Base-by-base conservation (phyloP, 2,113 vertebrate species). In the Gadus macrocephalus region DNA sequence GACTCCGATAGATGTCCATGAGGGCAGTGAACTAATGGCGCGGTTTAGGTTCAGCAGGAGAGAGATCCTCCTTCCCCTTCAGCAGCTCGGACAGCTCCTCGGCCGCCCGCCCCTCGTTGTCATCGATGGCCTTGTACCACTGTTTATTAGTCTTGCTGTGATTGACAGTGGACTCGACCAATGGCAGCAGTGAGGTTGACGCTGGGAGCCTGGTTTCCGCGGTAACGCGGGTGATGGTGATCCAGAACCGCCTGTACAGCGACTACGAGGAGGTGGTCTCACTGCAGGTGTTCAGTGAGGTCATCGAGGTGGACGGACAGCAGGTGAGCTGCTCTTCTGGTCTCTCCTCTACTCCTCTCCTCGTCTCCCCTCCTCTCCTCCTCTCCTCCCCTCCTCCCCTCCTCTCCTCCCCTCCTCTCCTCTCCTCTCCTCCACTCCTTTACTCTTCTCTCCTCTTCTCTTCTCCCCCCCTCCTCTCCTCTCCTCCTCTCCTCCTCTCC, bases 1-100 rank as follows among this genome's bases (percentile, higher is more conserved):
- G 25, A 1, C 20, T 20, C 20, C 20, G 20, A 20, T 20, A 20
- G 20, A 20, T 20, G n/a, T n/a, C n/a, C n/a, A n/a, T n/a, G 20
- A 20, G 20, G 25, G 0, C 25, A 25, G 25, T 25, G 25, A 3
- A 3, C 25, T 25, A 3, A 25, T 25, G 25, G 25, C 2, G 25
- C 25, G 25, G 25, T 25, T 25, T 25, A 25, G 25, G 25, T 25
- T 25, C 22, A 25, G 22, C 22, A 25, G 22, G 2, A 25, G 1
- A 25, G 22, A 25, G 22, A 25, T 25, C 96, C 69, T 98, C 97
- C 79, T 98, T 98, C 75, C 98, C 96, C 75, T 94, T 95, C 53
- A 97, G 79, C 70, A 93, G 70, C 90, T 98, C 97, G 84, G 98
- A 96, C 77, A 98, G 82, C 90, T 95, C 95, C 71, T 96, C 95